A percentile compares a stretch with the other conserved stretches of the same genome.
These are phyloP conservation scores for Pseudochromis fuscus DNA, from an alignment of 2,797 vertebrate genomes.

Conservation along the genomic window DNA sequence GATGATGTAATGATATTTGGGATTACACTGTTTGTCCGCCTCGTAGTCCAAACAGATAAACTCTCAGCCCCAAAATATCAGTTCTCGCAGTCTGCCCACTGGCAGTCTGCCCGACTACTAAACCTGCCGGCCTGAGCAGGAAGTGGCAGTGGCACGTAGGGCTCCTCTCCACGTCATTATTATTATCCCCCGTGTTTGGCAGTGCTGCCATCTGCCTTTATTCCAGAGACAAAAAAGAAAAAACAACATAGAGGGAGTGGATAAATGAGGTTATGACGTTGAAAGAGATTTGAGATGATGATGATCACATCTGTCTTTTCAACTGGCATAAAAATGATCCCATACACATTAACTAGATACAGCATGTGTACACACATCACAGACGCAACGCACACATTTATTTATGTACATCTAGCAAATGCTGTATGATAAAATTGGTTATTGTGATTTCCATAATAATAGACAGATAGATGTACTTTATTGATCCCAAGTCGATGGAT, in stretches of 20 bases:
- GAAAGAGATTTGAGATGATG: slow-evolving; percentile 47
- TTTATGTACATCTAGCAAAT: not conserved
- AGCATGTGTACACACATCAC: not conserved
- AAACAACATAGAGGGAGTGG: not conserved
- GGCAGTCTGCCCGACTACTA: slow-evolving; percentile 46
- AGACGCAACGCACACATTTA: not conserved
- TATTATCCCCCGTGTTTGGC: slow-evolving; percentile 37
- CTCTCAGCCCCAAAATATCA: slow-evolving; percentile 33
- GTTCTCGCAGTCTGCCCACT: slow-evolving; percentile 26
- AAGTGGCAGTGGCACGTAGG: slow-evolving; percentile 9
- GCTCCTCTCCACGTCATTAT: slow-evolving; percentile 22
- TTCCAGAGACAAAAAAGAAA: slow-evolving; percentile 20
- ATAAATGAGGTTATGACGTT: slow-evolving; percentile 31
- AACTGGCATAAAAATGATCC: slow-evolving; percentile 1
- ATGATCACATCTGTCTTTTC: slow-evolving; percentile 49
- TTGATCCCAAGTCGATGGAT: too few species aligned
- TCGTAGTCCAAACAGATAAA: slow-evolving; percentile 59
- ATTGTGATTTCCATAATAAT: not conserved
- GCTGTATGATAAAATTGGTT: not conserved
- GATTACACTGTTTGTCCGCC: slow-evolving; percentile 61
- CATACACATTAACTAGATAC: slow-evolving; percentile 4
- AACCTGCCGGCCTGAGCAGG: slow-evolving; percentile 50
- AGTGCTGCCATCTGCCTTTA: slow-evolving; percentile 37
- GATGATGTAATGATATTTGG: slow-evolving; percentile 60
- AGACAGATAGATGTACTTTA: too few species aligned